Conservation (phyloP, 2,113 vertebrate genomes). For the Bucco capensis region DNA sequence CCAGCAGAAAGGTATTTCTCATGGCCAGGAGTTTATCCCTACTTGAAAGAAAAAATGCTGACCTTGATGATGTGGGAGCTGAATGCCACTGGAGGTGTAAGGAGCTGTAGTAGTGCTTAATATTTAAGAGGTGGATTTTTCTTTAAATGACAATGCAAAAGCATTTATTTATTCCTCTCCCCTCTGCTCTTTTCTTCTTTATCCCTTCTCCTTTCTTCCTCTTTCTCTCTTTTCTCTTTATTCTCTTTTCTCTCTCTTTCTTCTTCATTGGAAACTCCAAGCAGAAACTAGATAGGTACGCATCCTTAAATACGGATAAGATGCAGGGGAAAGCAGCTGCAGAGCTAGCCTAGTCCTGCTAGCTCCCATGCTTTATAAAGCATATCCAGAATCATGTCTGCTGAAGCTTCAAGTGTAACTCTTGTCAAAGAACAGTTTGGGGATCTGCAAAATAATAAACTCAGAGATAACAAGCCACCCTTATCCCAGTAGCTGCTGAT, state of each 20-base stretch:
- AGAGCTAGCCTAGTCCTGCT: background rate
- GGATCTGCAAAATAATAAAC: constrained; percentile 15
- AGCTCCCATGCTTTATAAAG: background rate
- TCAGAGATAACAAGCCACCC: constrained; percentile 29
- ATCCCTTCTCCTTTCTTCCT: background rate
- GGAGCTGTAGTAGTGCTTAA: background rate
- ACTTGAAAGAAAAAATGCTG: background rate
- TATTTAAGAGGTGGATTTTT: background rate
- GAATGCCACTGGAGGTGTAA: background rate
- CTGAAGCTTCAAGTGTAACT: background rate
- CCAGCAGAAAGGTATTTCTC: background rate
- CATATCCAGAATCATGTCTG: background rate
- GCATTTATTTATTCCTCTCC: too few relatives aligned
- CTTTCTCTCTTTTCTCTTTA: rapidly evolving
- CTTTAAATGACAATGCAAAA: background rate
- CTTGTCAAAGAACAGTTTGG: background rate
- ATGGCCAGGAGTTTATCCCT: background rate
- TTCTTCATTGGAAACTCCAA: background rate
- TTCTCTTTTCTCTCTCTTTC: background rate
- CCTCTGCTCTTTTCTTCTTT: rapidly evolving
- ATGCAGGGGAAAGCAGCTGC: background rate
- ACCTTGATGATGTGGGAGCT: background rate
- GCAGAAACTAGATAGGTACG: background rate
- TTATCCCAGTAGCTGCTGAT: constrained; percentile 26
- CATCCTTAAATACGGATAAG: background rate